Evolutionary conservation across 1,140 invertebrate species (phyloP), one percentile per base, ranked within the genome.

Genomic region (Philopotamus ludificatus): DNA sequence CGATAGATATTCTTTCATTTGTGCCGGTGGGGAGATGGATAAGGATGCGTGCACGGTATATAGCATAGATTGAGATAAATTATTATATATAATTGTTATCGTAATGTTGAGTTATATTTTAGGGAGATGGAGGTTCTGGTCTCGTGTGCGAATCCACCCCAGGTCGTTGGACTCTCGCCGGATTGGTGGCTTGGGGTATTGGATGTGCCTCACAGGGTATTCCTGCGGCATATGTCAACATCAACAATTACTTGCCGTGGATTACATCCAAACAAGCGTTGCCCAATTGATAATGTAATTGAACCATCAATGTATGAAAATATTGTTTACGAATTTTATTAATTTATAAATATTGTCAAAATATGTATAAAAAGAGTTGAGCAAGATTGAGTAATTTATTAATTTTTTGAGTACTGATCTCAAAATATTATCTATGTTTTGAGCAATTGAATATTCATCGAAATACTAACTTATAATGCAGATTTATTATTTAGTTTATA

Each of bases 121-220:
- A 90, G 87, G 90, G 89, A 25, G 90, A 92, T 63, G 90, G 90
- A 4, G 90, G 90, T 10, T 85, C 88, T 7, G 88, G 88, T 0
- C 70, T 92, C 39, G 88, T 91, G 1, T 92, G 90, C 71, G 78
- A 84, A 70, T 75, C 76, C 9, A 76, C 76, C 28, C 25, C 68
- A 18, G 85, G 84, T 0, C 76, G 78, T 7, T 82, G 76, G 82
- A 66, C 85, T 64, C 82, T 89, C 0, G 84, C 85, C 12, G 90
- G 90, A 0, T 68, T 92, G 28, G 89, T 91, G 1, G 79, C 88
- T 3, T 91, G 90, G 89, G 90, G 90, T 0, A 84, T 89, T 23
- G 87, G 87, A 21, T 90, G 89, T 70, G 88, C 84, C 0, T 77
- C 75, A 44, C 69, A 79, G 3, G 83, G 83, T 51, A 79, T 89